A percentile compares a stretch with the other conserved stretches of the same genome.
Evolutionary conservation across 2,888 invertebrate genomes (phyloP).

Genomic region (Argyresthia albistria): DNA sequence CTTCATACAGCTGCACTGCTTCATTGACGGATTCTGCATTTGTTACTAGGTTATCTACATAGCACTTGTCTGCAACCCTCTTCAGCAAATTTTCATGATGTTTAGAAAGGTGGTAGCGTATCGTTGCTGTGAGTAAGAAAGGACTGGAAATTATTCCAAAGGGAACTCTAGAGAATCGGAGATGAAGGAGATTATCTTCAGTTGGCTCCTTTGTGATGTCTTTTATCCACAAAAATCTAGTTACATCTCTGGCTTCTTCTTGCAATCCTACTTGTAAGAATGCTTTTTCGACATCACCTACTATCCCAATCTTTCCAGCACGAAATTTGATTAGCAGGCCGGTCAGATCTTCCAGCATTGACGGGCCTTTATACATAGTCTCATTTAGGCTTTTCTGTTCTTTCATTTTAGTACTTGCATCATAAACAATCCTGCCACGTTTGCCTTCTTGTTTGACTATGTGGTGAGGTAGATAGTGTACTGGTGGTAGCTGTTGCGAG

Average conservation of each 20-base stretch:
- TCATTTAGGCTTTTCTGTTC: slow-evolving; percentile 16
- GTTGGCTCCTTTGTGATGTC: background rate
- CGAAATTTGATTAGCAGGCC: slow-evolving; percentile 17
- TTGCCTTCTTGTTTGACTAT: background rate
- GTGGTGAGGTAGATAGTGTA: background rate
- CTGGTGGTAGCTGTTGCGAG: too few relatives aligned
- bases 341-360: slow-evolving; percentile 17
- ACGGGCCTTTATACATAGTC: slow-evolving; percentile 16
- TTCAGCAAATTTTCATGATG: background rate
- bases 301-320: slow-evolving; percentile 11
- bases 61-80: slow-evolving; percentile 5
- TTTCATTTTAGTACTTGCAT: slow-evolving; percentile 13
- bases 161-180: slow-evolving; percentile 12
- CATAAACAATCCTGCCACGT: slow-evolving; percentile 13
- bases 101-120: slow-evolving; percentile 7
- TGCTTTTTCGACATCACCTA: slow-evolving; percentile 18
- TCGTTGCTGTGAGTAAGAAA: slow-evolving; percentile 12
- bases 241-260: slow-evolving; percentile 14
- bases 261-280: slow-evolving; percentile 18
- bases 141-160: slow-evolving; percentile 14
- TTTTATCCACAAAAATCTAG: slow-evolving; percentile 16
- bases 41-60: too few relatives aligned
- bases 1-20: too few relatives aligned
- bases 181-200: slow-evolving; percentile 8
- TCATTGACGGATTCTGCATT: too few relatives aligned